Base-by-base conservation (phyloP, 2,888 invertebrate genomes). In the Cheilosia soror region DNA sequence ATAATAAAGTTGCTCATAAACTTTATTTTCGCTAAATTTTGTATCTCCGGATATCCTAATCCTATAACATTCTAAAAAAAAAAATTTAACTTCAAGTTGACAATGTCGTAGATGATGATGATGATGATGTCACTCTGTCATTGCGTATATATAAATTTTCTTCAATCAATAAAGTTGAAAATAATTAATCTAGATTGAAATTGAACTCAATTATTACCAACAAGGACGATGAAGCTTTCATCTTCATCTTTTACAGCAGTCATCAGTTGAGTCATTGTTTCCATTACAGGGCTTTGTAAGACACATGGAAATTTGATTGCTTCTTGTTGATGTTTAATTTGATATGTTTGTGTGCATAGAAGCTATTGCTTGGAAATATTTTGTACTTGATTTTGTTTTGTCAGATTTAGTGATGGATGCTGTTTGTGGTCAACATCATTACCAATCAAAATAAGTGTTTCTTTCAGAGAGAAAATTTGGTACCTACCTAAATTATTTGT, bases 131-230 rank as follows among this genome's bases (percentile, higher is more conserved):
- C 71, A 71, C 47, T 47, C 3, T 25, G 4, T 11, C 47, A 37
- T 9, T 37, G 37, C 47, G 15, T 9, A 0, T 20, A 20, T 20
- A 20, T 20, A 20, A 20, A 20, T 20, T 15, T 47, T 47, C 9
- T 7, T 20, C 29, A 49, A 75, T 65, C 75, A 75, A 75, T 75
- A 65, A 57, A 65, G 44, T 47, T 57, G 27, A 75, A 29, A 11
- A 47, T 75, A 75, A 75, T 75, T 65, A 75, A 57, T 75, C 63
- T 29, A 47, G 57, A 75, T 65, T 75, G 33, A 47, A 75, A 47
- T 55, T 62, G 15, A 57, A 57, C 33, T 4, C 4, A n/a, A 37
- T 37, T 37, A 37, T 2, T 37, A 11, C 37, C 37, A 69, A 3
- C 5, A 58, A 33, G 31, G 44, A 69, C 5, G 40, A 53, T 27